A percentile compares a stretch with the other conserved stretches of the same genome.
phyloP scores from a whole-genome alignment of 2,888 invertebrate genomes.

The Plebejus argus region DNA sequence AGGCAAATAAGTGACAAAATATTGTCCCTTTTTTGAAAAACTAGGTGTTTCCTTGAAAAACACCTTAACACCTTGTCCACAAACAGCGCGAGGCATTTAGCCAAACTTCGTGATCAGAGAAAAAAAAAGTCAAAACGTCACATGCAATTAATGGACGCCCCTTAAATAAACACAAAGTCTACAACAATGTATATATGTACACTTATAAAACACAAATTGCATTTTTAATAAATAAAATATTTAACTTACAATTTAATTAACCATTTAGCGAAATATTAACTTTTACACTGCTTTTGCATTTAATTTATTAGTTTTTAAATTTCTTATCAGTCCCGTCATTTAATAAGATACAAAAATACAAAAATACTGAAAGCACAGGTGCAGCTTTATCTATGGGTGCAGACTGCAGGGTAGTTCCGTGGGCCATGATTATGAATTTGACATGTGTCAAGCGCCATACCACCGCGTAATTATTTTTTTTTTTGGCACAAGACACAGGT shows the following conservation, averaged over 20 bases:
- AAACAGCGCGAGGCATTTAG: not conserved
- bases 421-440: slow-evolving; percentile 4
- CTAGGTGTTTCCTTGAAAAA: too few species aligned
- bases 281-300: slow-evolving; percentile 5
- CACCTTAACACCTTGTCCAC: not conserved
- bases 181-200: not conserved
- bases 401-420: slow-evolving; percentile 17
- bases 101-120: not conserved
- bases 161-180: not conserved
- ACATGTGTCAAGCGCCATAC: slow-evolving; percentile 15
- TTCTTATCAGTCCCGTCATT: slow-evolving; percentile 15
- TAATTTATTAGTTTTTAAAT: slow-evolving; percentile 7
- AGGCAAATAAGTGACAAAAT: too few species aligned
- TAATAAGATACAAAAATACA: too few species aligned
- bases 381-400: too few species aligned
- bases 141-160: not conserved
- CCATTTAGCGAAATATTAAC: not conserved
- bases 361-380: slow-evolving; percentile 1
- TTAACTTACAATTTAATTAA: not conserved
- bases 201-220: not conserved
- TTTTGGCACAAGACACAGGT: not conserved
- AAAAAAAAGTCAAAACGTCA: not conserved
- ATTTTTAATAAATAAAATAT: not conserved
- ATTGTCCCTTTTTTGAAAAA: not conserved
- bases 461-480: not conserved